Conservation (phyloP, 2,888 invertebrate species). For the Mimas tiliae region DNA sequence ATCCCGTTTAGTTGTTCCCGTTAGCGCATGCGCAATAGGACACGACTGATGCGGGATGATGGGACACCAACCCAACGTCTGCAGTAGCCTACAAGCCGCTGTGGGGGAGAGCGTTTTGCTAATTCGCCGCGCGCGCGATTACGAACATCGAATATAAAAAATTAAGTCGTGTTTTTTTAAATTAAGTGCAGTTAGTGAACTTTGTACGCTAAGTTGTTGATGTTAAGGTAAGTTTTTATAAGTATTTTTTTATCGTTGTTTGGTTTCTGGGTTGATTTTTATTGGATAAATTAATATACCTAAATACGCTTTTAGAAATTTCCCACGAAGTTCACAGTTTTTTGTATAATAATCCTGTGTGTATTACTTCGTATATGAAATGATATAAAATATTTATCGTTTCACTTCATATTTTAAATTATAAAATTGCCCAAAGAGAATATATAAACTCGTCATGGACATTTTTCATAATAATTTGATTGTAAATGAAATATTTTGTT, state of each 20-base stretch:
- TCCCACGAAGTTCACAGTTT: too few species aligned
- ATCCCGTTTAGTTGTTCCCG: slow-evolving; percentile 51
- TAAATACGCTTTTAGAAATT: too few species aligned
- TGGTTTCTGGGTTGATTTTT: too few species aligned
- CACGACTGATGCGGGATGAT: slow-evolving; percentile 64
- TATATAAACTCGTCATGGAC: neutral
- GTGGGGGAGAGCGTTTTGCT: slow-evolving; percentile 46
- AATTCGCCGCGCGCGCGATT: slow-evolving; percentile 31
- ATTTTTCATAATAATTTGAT: neutral
- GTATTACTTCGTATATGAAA: too few species aligned
- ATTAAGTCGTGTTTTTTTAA: slow-evolving; percentile 29
- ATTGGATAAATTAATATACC: too few species aligned
- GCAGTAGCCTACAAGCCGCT: slow-evolving; percentile 62
- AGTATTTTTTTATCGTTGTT: too few species aligned
- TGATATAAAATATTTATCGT: too few species aligned
- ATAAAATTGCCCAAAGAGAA: too few species aligned
- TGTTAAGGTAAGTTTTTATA: slow-evolving; percentile 6
- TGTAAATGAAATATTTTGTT: neutral
- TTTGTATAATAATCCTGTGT: too few species aligned
- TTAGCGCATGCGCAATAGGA: slow-evolving; percentile 63
- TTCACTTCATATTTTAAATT: too few species aligned
- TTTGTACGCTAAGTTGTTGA: neutral
- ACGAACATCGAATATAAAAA: neutral
- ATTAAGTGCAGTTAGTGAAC: slow-evolving; percentile 27
- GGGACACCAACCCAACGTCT: slow-evolving; percentile 54